Percentiles rank a stretch among this genome's conserved stretches.
Conservation (phyloP, 2,113 vertebrate genomes). For the Passerina amoena region DNA sequence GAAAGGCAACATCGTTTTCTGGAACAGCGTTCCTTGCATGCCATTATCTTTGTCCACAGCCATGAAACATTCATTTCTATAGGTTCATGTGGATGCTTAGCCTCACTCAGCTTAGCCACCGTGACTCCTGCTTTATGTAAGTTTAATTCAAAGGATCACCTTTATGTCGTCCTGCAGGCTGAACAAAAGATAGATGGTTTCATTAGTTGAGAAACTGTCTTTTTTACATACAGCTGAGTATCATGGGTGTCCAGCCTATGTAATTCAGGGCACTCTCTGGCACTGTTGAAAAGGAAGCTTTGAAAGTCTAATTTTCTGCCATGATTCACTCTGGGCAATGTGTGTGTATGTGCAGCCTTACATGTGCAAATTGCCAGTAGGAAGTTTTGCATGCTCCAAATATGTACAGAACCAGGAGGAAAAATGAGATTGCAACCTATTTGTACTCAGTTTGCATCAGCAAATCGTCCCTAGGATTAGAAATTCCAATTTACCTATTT, state of each 20-base stretch:
- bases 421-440: neutral
- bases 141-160: conserved; percentile 51
- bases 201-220: neutral
- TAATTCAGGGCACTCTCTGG: neutral
- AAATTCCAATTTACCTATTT: neutral
- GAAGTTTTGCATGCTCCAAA: neutral
- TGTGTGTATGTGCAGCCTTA: neutral
- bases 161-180: neutral
- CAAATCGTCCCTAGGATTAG: neutral
- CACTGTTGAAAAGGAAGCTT: neutral
- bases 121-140: neutral
- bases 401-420: neutral
- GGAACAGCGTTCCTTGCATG: conserved; percentile 62
- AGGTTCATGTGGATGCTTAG: conserved; percentile 32
- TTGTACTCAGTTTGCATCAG: neutral
- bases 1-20: conserved; percentile 66
- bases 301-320: neutral
- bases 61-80: conserved; percentile 40
- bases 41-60: conserved; percentile 67
- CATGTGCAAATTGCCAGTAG: neutral
- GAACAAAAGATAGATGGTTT: conserved; percentile 16
- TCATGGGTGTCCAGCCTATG: neutral
- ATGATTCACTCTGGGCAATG: neutral
- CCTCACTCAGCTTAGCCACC: neutral
- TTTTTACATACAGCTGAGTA: conserved; percentile 17